Evolutionary conservation across 2,888 invertebrate genomes (phyloP).

Genomic region (Idaea dimidiata): DNA sequence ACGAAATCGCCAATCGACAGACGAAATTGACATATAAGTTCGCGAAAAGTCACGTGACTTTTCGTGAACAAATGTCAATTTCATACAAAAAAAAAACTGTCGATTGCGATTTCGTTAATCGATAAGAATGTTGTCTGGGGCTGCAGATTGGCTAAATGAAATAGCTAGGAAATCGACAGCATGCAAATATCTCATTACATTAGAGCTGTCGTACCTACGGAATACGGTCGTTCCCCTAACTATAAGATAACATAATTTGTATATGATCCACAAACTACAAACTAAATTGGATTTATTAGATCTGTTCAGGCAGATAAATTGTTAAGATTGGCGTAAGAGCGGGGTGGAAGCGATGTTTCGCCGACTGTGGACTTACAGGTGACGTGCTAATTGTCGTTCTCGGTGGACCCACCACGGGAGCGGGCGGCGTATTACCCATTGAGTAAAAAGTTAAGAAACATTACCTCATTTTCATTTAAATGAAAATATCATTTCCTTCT

Average conservation of each 20-base stretch:
- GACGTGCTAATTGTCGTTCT: not conserved
- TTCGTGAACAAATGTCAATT: too few species aligned
- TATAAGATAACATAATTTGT: not conserved
- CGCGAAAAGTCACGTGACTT: too few species aligned
- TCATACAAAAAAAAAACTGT: too few species aligned
- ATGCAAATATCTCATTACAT: too few species aligned
- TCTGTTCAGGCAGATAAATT: not conserved
- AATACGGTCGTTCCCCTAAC: not conserved
- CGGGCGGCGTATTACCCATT: not conserved
- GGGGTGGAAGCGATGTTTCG: not conserved
- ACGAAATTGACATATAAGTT: too few species aligned
- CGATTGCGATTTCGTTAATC: too few species aligned
- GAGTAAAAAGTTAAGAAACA: constrained; percentile 54
- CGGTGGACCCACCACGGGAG: not conserved
- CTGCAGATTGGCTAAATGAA: too few species aligned
- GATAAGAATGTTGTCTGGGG: too few species aligned
- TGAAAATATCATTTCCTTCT: constrained; percentile 78
- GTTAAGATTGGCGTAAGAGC: not conserved
- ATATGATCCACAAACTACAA: not conserved
- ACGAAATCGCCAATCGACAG: too few species aligned
- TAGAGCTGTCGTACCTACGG: too few species aligned
- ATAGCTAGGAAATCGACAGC: too few species aligned
- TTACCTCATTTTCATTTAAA: constrained; percentile 75
- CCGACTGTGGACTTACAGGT: not conserved
- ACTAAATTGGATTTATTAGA: not conserved